Evolutionary conservation across 2,888 invertebrate species (phyloP).

Genomic region (Teleogryllus oceanicus): DNA sequence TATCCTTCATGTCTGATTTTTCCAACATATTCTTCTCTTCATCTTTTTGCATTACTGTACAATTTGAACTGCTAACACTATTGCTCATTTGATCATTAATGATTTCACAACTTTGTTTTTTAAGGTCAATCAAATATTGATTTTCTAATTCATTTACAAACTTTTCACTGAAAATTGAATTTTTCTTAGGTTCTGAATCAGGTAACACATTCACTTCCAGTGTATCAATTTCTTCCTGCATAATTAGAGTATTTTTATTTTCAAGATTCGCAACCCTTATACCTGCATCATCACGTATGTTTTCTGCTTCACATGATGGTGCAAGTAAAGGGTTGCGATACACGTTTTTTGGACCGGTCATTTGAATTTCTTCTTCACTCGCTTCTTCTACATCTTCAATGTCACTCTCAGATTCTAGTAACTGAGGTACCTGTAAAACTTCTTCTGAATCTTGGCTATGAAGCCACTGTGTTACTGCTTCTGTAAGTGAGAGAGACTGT

Average conservation of each 20-base stretch:
- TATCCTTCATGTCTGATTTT: background rate
- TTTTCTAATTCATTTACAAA: too few relatives aligned
- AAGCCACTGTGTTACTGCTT: constrained; percentile 60
- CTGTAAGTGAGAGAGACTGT: constrained; percentile 50
- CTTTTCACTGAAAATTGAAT: background rate
- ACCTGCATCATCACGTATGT: constrained; percentile 27
- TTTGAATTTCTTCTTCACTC: constrained; percentile 38
- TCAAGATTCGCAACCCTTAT: constrained; percentile 36
- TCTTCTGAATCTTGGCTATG: constrained; percentile 43
- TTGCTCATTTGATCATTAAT: background rate
- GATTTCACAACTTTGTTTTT: background rate
- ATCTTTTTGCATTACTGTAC: background rate
- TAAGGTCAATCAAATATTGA: background rate
- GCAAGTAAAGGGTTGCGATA: constrained; percentile 55
- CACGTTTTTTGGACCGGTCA: constrained; percentile 53
- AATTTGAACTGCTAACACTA: background rate
- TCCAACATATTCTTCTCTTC: background rate
- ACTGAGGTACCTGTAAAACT: constrained; percentile 42
- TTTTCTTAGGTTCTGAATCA: background rate
- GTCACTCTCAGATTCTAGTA: constrained; percentile 35
- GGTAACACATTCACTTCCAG: too few relatives aligned
- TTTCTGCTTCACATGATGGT: constrained; percentile 49
- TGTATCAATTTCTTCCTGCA: background rate
- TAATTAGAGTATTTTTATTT: background rate
- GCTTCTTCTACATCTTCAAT: constrained; percentile 40